Conservation (phyloP, 2,888 invertebrate species). For the Dendrolimus pini region DNA sequence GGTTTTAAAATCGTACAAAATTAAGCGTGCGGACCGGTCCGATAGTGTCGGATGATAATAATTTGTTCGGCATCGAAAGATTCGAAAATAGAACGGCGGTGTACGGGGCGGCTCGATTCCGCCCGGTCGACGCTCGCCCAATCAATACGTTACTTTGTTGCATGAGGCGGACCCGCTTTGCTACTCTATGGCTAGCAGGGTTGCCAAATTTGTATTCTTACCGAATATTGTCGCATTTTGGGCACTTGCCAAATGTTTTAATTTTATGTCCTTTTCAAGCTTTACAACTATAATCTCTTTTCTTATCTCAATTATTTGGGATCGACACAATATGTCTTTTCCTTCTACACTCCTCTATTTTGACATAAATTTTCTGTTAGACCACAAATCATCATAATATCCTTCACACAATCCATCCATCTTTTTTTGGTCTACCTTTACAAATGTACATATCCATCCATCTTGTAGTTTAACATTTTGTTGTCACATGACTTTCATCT, state of each 20-base stretch:
- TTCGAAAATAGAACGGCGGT: conserved; percentile 46
- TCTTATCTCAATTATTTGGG: too few relatives aligned
- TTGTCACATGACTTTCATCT: too few relatives aligned
- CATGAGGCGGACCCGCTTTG: conserved; percentile 26
- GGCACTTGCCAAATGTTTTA: background rate
- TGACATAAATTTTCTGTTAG: too few relatives aligned
- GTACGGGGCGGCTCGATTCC: conserved; percentile 25
- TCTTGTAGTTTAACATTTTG: too few relatives aligned
- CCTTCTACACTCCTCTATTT: too few relatives aligned
- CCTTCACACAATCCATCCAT: too few relatives aligned
- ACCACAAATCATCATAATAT: too few relatives aligned
- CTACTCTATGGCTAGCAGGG: background rate
- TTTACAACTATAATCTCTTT: too few relatives aligned
- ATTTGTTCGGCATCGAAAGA: conserved; percentile 35
- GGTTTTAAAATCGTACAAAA: conserved; percentile 23
- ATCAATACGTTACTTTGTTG: conserved; percentile 56
- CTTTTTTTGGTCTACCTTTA: too few relatives aligned
- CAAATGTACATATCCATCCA: too few relatives aligned
- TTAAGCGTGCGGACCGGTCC: conserved; percentile 30
- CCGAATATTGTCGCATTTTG: background rate
- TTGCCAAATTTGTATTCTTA: background rate
- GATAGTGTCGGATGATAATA: conserved; percentile 34
- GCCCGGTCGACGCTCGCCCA: conserved; percentile 33
- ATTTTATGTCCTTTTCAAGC: background rate
- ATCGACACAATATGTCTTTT: too few relatives aligned